Base-by-base conservation (phyloP, 2,888 invertebrate species). In the Bugula neritina region DNA sequence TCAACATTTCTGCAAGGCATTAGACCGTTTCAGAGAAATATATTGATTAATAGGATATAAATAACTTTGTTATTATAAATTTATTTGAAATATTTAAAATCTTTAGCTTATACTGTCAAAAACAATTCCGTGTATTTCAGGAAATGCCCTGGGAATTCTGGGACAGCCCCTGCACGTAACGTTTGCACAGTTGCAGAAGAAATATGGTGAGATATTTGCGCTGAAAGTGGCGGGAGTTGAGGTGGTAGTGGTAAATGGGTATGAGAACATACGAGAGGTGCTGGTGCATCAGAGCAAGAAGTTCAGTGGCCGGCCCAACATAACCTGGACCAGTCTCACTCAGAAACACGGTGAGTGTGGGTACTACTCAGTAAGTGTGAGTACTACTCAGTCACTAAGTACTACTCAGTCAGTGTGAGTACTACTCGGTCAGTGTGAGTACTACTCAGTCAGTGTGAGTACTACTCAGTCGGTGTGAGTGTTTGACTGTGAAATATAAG, bases 211-310 rank as follows among this genome's bases (percentile, higher is more conserved):
- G 1, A 74, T 81, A 10, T 81, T 77, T 73, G 54, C 75, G 23
- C 74, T 80, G 27, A 74, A 74, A 70, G 71, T 80, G 0, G 78
- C 75, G 34, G 75, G 75, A 1, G 78, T 79, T 54, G 77, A 79
- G 31, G 77, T 80, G 17, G 76, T 81, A 0, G 80, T 81, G 5
- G 73, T 81, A 17, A 80, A 77, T 73, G 77, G 78, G 69, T 78
- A 75, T 63, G 75, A 76, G 3, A 75, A 75, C 13, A 75, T 80
- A 29, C 73, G 77, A 54, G 79, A 79, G 23, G 80, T 79, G 0
- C 73, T 81, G 70, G 77, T 80, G 21, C 54, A 73, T 2, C 75
- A 77, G 13, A 78, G 77, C 0, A 74, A 73, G 25, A 78, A 77
- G 27, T 75, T 81, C 63, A 80, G 79, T 13, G 81, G 81, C 0